These are phyloP conservation scores for Oxytorus armatus DNA, from an alignment of 2,888 invertebrate species.

Conservation along the genomic window DNA sequence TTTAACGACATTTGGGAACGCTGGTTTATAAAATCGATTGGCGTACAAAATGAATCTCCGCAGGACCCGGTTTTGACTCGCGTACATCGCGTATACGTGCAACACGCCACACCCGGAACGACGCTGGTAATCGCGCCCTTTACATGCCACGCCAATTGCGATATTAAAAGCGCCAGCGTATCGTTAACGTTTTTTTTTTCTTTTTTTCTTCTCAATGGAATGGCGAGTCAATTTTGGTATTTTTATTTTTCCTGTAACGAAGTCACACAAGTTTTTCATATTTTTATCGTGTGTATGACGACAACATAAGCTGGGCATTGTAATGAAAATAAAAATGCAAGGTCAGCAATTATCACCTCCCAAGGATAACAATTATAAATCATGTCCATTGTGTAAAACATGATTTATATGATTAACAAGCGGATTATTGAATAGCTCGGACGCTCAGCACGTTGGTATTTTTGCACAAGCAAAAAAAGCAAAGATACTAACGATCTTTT, in stretches of 20 bases:
- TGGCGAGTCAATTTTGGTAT: conserved; percentile 26
- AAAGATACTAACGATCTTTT: too few relatives aligned
- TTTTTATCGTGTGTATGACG: not conserved
- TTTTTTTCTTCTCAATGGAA: conserved; percentile 7
- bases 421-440: too few relatives aligned
- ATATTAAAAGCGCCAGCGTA: conserved; percentile 31
- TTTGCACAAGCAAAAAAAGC: too few relatives aligned
- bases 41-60: conserved; percentile 74
- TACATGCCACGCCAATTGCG: conserved; percentile 49
- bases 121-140: conserved; percentile 33
- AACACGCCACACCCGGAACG: conserved; percentile 61
- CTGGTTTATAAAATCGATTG: conserved; percentile 72
- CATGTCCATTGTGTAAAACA: too few relatives aligned
- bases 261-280: not conserved
- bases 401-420: too few relatives aligned
- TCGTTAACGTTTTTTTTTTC: conserved; percentile 10
- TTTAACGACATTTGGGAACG: conserved; percentile 76
- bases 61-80: conserved; percentile 48
- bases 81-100: conserved; percentile 55
- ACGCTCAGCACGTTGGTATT: too few relatives aligned
- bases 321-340: conserved; percentile 1
- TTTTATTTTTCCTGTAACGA: conserved; percentile 34
- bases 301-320: not conserved
- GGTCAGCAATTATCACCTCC: too few relatives aligned
- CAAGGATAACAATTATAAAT: too few relatives aligned